Conservation (phyloP, 2,888 invertebrate species). For the Acheta domesticus region DNA sequence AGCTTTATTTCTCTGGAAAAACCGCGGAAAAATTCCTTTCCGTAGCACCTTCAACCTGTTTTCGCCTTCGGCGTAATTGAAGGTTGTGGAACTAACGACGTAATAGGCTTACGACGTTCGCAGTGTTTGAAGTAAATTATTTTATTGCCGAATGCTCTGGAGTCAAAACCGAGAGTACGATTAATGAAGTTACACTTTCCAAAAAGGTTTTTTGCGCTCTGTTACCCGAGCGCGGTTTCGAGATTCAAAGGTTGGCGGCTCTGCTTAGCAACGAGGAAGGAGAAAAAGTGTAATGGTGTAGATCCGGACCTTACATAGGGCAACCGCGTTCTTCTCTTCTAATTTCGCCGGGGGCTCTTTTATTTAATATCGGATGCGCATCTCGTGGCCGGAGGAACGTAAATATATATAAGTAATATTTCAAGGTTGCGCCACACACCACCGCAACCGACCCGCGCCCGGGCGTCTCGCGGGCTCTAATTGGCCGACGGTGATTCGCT, state of each 20-base stretch:
- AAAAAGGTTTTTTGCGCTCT: not conserved
- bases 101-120: not conserved
- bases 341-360: too few species aligned
- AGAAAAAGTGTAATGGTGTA: too few species aligned
- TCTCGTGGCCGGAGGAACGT: too few species aligned
- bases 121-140: not conserved
- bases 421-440: too few species aligned
- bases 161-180: not conserved
- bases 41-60: not conserved
- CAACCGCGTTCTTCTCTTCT: too few species aligned
- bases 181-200: not conserved
- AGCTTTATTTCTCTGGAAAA: not conserved
- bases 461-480: too few species aligned
- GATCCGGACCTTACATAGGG: too few species aligned
- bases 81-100: not conserved
- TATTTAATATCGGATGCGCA: too few species aligned
- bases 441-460: too few species aligned
- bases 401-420: too few species aligned
- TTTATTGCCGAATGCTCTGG: not conserved
- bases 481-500: too few species aligned
- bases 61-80: not conserved
- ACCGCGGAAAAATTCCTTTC: not conserved
- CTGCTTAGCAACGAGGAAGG: too few species aligned
- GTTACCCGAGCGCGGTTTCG: not conserved
- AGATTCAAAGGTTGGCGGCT: not conserved